Conservation (phyloP, 2,113 vertebrate species). For the Neodon shergylaensis region DNA sequence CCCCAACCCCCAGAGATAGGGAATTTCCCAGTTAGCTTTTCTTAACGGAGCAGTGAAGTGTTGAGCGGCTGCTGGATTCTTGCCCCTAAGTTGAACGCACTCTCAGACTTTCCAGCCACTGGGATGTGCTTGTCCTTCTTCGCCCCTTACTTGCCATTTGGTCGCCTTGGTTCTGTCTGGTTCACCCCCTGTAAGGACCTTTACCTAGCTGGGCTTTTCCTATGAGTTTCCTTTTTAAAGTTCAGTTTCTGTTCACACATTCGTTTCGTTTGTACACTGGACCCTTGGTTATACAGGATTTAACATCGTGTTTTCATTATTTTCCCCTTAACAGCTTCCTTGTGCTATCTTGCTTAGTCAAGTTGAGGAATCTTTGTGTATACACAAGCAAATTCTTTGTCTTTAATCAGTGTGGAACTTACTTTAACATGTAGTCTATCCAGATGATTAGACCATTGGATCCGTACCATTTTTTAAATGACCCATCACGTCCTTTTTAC, state of each 20-base stretch:
- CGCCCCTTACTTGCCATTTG: neutral
- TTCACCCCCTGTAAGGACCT: neutral
- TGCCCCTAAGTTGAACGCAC: neutral
- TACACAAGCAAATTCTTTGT: neutral
- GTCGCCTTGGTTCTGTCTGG: neutral
- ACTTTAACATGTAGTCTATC: neutral
- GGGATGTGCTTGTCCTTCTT: neutral
- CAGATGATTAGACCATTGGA: neutral
- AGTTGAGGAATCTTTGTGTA: neutral
- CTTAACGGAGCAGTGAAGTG: neutral
- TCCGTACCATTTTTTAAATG: conserved; percentile 26
- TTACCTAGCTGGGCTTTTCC: neutral
- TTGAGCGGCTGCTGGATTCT: neutral
- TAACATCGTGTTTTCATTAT: neutral
- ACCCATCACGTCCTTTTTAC: neutral
- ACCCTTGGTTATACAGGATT: neutral
- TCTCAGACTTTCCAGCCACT: neutral
- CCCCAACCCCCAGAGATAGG: neutral
- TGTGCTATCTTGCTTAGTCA: neutral
- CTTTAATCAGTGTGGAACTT: conserved; percentile 5
- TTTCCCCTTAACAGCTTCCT: neutral
- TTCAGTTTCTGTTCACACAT: neutral
- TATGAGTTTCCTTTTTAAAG: neutral
- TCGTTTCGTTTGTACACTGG: neutral
- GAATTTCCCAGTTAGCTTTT: neutral